Evolutionary conservation across 2,797 vertebrate species (phyloP).

Genomic region (Anisognathus igniventris): DNA sequence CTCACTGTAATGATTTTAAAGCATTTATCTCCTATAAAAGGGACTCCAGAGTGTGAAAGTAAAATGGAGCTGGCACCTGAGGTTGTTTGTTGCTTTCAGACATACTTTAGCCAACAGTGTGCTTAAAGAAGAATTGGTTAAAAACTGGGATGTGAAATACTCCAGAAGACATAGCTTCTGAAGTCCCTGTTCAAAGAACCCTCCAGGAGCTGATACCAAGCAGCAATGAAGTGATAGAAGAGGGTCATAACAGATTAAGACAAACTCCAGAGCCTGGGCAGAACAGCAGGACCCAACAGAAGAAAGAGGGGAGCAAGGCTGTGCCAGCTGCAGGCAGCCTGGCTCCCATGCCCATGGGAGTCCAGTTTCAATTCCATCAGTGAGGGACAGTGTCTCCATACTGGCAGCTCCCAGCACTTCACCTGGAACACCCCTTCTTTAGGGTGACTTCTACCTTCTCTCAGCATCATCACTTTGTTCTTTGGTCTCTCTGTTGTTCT

Average conservation of each 20-base stretch:
- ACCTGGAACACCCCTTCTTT: not conserved
- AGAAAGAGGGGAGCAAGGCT: not conserved
- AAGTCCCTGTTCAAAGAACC: not conserved
- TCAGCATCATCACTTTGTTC: not conserved
- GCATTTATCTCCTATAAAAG: not conserved
- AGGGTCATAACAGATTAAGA: not conserved
- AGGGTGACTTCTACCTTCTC: not conserved
- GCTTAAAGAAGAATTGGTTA: not conserved
- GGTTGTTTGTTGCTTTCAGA: not conserved
- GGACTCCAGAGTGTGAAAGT: not conserved
- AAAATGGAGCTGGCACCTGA: not conserved
- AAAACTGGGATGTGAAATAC: not conserved
- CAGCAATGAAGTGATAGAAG: not conserved
- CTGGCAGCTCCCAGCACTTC: not conserved
- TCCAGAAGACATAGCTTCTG: not conserved
- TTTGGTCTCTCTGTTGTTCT: not conserved
- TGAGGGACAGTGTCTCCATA: not conserved
- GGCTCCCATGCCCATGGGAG: fast-evolving
- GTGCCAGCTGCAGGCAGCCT: not conserved
- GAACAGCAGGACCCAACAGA: not conserved
- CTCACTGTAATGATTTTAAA: not conserved
- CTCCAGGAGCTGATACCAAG: not conserved
- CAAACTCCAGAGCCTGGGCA: not conserved
- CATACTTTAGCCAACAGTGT: not conserved
- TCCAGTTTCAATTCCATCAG: not conserved